Conservation (phyloP, 2,113 vertebrate genomes). For the Ageneiosus marmoratus region DNA sequence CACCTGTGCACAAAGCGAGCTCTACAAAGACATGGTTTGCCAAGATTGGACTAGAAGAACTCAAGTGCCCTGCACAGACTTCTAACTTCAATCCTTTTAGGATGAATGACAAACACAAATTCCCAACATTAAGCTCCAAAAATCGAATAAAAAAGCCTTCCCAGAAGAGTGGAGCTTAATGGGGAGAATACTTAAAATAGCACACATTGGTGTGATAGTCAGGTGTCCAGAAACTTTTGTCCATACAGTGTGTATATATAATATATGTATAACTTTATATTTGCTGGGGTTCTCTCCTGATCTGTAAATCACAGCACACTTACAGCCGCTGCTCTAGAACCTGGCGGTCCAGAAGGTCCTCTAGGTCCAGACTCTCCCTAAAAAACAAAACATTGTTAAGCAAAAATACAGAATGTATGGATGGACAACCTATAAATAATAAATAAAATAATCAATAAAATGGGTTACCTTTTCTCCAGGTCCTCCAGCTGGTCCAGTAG, state of each 20-base stretch:
- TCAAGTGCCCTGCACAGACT: too few species aligned
- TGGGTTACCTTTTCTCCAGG: conserved; percentile 89
- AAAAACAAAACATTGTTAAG: conserved; percentile 33
- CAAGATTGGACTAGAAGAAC: too few species aligned
- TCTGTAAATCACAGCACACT: conserved; percentile 63
- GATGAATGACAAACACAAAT: too few species aligned
- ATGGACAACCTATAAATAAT: background rate
- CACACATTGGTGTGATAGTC: too few species aligned
- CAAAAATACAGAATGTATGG: background rate
- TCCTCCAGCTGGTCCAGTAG: conserved; percentile 82
- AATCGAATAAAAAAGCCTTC: too few species aligned
- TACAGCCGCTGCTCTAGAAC: conserved; percentile 88
- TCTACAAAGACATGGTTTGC: too few species aligned
- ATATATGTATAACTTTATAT: background rate
- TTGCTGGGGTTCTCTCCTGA: background rate
- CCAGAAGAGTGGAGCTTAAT: too few species aligned
- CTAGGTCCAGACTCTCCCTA: conserved; percentile 91
- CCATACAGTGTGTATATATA: background rate
- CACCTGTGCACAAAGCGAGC: too few species aligned
- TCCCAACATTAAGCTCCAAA: too few species aligned
- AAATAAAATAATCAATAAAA: background rate
- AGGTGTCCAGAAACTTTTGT: too few species aligned
- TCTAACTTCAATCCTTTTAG: too few species aligned
- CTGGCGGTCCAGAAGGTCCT: conserved; percentile 87
- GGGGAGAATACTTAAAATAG: too few species aligned